phyloP scores from a whole-genome alignment of 2,888 invertebrate genomes.

The Agrochola macilenta region DNA sequence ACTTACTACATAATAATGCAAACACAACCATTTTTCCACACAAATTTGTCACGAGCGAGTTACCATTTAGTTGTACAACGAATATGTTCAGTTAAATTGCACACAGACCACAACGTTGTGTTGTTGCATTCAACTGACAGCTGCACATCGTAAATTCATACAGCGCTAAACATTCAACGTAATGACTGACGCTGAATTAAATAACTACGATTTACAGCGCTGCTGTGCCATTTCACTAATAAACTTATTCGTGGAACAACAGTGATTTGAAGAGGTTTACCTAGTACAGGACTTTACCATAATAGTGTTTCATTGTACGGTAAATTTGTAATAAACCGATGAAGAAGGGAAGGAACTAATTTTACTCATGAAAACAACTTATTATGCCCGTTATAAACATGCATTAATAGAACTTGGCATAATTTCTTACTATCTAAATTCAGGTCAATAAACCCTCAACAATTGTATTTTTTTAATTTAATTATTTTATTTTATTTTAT shows the following conservation, averaged over 20 bases:
- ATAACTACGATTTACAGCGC: slow-evolving; percentile 20
- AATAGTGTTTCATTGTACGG: too few species aligned
- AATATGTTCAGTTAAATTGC: slow-evolving; percentile 27
- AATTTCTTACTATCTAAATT: not conserved
- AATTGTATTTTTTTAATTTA: too few species aligned
- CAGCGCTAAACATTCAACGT: slow-evolving; percentile 31
- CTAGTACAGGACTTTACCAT: not conserved
- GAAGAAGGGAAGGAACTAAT: too few species aligned
- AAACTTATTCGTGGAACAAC: not conserved
- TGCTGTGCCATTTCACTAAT: not conserved
- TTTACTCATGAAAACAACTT: too few species aligned
- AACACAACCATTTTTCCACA: not conserved
- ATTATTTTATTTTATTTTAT: too few species aligned
- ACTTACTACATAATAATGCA: slow-evolving; percentile 30
- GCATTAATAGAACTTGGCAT: not conserved
- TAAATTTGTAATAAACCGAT: too few species aligned
- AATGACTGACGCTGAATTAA: slow-evolving; percentile 29
- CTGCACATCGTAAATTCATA: slow-evolving; percentile 43
- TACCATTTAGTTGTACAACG: slow-evolving; percentile 30
- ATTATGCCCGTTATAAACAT: not conserved
- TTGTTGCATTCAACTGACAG: slow-evolving; percentile 23
- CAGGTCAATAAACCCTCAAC: not conserved
- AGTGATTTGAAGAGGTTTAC: not conserved
- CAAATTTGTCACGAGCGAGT: slow-evolving; percentile 13
- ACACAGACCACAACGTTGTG: slow-evolving; percentile 15